Conservation (phyloP, 2,113 vertebrate genomes). For the Scytalopus superciliaris region DNA sequence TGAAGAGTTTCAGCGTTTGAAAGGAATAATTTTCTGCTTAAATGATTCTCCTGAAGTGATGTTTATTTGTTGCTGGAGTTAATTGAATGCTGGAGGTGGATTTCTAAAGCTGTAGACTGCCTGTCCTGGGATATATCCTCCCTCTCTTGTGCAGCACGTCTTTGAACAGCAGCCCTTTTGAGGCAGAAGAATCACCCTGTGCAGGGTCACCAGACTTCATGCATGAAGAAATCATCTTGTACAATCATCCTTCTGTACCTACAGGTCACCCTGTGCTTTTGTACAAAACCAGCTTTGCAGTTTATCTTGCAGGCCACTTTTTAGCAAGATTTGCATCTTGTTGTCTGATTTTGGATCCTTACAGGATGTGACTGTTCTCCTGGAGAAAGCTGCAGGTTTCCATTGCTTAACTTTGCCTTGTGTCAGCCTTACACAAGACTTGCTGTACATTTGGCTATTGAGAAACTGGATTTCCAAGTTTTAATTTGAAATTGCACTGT, state of each 20-base stretch:
- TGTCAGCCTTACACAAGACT: background rate
- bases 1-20: slow-evolving; percentile 51
- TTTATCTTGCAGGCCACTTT: background rate
- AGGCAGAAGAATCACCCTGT: background rate
- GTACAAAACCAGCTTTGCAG: background rate
- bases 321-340: background rate
- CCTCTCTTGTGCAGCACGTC: background rate
- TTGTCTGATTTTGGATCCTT: background rate
- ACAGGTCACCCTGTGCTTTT: background rate
- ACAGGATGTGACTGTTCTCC: background rate
- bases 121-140: background rate
- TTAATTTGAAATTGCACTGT: background rate
- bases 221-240: background rate
- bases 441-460: background rate
- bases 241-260: background rate
- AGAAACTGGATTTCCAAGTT: slow-evolving; percentile 21
- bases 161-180: background rate
- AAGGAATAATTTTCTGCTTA: slow-evolving; percentile 68
- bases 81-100: slow-evolving; percentile 55
- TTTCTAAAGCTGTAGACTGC: background rate
- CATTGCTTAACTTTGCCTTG: background rate
- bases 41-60: slow-evolving; percentile 54
- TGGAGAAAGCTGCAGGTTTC: background rate
- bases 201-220: background rate
- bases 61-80: slow-evolving; percentile 51